These are phyloP conservation scores for Ganaspis sp. DNA, from an alignment of 1,140 invertebrate genomes.

Conservation along the genomic window DNA sequence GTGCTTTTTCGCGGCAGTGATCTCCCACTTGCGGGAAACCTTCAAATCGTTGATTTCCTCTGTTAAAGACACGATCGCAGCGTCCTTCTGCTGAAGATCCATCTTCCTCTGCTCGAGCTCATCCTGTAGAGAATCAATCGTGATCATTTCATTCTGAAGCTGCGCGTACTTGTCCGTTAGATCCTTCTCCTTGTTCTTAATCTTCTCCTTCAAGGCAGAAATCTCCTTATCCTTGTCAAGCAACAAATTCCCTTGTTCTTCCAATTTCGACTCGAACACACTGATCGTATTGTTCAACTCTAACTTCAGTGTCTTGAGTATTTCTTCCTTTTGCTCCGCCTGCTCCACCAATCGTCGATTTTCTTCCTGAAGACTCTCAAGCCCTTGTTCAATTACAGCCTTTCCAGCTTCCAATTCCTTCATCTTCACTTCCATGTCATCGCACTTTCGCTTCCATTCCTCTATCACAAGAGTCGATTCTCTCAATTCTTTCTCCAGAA, in stretches of 20 bases:
- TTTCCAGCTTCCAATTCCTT: constrained; percentile 57
- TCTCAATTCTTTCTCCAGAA: constrained; percentile 61
- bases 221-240: constrained; percentile 58
- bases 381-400: constrained; percentile 53
- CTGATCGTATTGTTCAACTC: constrained; percentile 65
- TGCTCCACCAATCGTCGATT: constrained; percentile 48
- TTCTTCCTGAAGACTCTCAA: constrained; percentile 48
- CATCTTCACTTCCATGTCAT: constrained; percentile 64
- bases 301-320: constrained; percentile 60
- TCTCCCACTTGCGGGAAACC: constrained; percentile 54
- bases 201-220: constrained; percentile 40
- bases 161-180: constrained; percentile 71
- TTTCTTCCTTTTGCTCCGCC: constrained; percentile 53
- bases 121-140: constrained; percentile 60
- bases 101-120: constrained; percentile 52
- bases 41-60: constrained; percentile 56
- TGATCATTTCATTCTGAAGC: constrained; percentile 58
- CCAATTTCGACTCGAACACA: constrained; percentile 54
- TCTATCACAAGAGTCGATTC: constrained; percentile 61
- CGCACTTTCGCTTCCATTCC: constrained; percentile 71
- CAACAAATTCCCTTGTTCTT: constrained; percentile 32
- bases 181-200: constrained; percentile 76
- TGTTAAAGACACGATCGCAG: constrained; percentile 45
- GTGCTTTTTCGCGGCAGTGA: constrained; percentile 34
- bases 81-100: constrained; percentile 49